Evolutionary conservation across 2,797 vertebrate species (phyloP).

Genomic region (Hafferia zeledoni): DNA sequence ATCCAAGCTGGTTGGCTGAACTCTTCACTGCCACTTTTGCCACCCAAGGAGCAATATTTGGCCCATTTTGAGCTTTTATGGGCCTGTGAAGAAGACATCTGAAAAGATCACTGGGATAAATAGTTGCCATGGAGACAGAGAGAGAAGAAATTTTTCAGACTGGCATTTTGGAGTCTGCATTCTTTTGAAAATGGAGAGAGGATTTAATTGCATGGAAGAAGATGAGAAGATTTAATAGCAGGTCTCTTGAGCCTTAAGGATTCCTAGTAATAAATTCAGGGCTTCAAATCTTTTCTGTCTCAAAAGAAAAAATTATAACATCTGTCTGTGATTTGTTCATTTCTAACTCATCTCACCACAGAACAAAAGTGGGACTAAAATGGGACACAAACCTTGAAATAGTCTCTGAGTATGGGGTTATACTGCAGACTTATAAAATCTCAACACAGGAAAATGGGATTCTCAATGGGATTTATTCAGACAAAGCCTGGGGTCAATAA

Average conservation of each 20-base stretch:
- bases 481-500: background rate
- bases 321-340: background rate
- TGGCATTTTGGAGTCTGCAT: background rate
- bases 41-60: background rate
- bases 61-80: background rate
- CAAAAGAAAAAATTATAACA: background rate
- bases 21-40: background rate
- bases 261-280: background rate
- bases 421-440: background rate
- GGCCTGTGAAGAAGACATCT: background rate
- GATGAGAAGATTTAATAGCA: background rate
- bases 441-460: background rate
- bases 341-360: background rate
- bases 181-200: background rate
- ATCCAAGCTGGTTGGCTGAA: background rate
- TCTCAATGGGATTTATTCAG: background rate
- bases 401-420: background rate
- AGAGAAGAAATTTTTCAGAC: background rate
- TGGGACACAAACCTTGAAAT: background rate
- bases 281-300: background rate
- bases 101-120: background rate
- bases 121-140: conserved; percentile 14
- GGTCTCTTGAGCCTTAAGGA: background rate
- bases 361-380: background rate
- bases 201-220: background rate